Evolutionary conservation across 2,888 invertebrate species (phyloP).

Genomic region (Andrena minutula): DNA sequence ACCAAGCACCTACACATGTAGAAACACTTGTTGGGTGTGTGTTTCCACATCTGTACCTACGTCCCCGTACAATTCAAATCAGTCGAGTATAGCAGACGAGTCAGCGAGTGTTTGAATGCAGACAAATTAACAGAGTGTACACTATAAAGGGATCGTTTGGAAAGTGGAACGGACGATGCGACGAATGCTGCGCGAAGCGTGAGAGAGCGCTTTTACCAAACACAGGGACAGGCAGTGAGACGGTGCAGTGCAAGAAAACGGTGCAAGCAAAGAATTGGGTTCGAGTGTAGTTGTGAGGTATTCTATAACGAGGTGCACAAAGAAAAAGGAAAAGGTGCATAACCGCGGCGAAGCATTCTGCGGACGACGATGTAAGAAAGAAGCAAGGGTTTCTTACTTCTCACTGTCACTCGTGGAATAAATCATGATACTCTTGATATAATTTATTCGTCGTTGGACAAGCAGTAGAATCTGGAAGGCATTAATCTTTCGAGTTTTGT

Average conservation of each 20-base stretch:
- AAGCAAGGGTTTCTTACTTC: neutral
- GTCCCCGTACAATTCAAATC: neutral
- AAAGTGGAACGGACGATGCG: neutral
- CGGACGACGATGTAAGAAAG: neutral
- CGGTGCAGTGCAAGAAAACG: neutral
- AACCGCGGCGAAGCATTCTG: neutral
- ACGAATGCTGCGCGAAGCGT: neutral
- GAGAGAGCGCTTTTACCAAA: slow-evolving; percentile 9
- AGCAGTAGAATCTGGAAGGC: neutral
- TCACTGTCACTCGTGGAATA: neutral
- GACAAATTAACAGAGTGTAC: neutral
- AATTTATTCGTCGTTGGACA: neutral
- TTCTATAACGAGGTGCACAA: neutral
- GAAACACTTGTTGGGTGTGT: neutral
- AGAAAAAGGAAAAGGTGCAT: neutral
- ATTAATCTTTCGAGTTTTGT: neutral
- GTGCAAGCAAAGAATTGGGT: neutral
- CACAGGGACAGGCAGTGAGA: neutral
- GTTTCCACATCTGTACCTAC: neutral
- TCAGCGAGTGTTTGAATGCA: neutral
- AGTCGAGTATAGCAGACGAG: neutral
- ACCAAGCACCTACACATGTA: neutral
- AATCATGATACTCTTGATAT: neutral
- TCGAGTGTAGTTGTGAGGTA: neutral
- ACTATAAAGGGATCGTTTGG: neutral